Evolutionary conservation across 2,113 vertebrate genomes (phyloP), one percentile per base, ranked within the genome.

Genomic region (Sapayoa aenigma): DNA sequence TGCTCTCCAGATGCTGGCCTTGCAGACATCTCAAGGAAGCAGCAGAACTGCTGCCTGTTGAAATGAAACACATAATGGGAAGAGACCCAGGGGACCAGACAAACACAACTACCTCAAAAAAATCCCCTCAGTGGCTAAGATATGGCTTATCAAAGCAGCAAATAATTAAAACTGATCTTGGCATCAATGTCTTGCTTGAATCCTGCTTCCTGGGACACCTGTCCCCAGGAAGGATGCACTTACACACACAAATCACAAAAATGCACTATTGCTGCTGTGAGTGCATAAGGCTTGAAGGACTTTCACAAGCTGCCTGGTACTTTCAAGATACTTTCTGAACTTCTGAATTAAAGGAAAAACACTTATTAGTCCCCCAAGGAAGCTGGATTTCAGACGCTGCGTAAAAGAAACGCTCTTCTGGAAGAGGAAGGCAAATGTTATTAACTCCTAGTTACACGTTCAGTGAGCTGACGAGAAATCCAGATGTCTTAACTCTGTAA

Each of bases 341-440:
- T 56, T 95, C 23, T 81, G 76, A 90, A 87, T 89, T 90, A 84
- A 50, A 81, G 65, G 68, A 84, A 93, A 90, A 95, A 62, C 21
- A 62, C 42, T 88, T 84, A 77, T 5, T 69, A 88, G 90, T 77
- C 42, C 59, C 67, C 42, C 31, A 71, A 71, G 68, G 65, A 94
- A 90, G 14, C 35, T 27, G 56, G 49, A 83, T 85, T 87, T 79
- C 85, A 95, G 78, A 83, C 22, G 75, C 17, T 9, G 62, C 33
- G 44, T 71, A n/a, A 85, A 94, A 90, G 79, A 77, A 46, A 42
- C 10, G 17, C 41, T 68, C 49, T 62, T 76, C 75, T 90, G 37
- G 52, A 83, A 84, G 49, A 83, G 28, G n/a, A 91, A 92, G 87
- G 71, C 28, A 95, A 90, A 91, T 25, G 28, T 85, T 89, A 79